Evolutionary conservation across 2,113 vertebrate species (phyloP).

Genomic region (Bos taurus): ARS-UCD2.0 NC_037345.1:32823001-32823500

Average conservation of each 20-base stretch:
- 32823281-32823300: background rate
- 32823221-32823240: background rate
- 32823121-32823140: background rate
- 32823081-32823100: background rate
- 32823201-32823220: background rate
- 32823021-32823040: background rate
- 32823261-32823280: background rate
- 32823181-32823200: background rate
- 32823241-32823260: background rate
- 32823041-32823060: constrained; percentile 25
- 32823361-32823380: background rate
- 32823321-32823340: background rate
- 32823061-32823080: background rate
- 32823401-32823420: too few relatives aligned
- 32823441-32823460: background rate
- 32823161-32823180: background rate
- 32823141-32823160: background rate
- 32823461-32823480: fast-evolving
- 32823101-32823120: background rate
- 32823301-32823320: background rate
- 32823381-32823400: background rate
- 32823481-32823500: background rate
- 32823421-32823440: background rate
- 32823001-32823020: background rate
- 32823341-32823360: background rate